These are phyloP conservation scores for Platalea minor DNA, from an alignment of 2,797 vertebrate species.

Conservation along the genomic window DNA sequence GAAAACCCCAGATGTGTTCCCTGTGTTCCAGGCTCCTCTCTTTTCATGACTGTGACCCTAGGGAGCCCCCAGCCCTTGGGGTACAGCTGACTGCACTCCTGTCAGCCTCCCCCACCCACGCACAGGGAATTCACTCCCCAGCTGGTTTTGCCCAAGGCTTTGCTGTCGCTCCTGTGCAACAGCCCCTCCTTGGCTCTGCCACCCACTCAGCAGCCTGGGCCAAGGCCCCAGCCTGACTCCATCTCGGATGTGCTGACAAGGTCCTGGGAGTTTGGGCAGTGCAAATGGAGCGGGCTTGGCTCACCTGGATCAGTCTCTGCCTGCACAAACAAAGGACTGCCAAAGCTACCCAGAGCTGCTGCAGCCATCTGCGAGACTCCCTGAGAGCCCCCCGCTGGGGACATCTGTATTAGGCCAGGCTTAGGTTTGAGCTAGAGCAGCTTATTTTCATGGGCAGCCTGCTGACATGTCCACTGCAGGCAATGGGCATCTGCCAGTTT, in stretches of 20 bases:
- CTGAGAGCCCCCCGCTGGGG: accelerated
- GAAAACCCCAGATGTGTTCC: neutral
- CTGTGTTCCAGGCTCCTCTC: neutral
- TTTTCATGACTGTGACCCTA: neutral
- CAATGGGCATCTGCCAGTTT: neutral
- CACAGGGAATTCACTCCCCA: neutral
- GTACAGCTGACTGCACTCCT: neutral
- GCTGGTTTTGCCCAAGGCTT: neutral
- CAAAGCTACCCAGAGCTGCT: neutral
- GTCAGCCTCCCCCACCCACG: neutral
- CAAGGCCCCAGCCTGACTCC: neutral
- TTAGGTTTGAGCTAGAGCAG: neutral
- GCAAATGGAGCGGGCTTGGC: neutral
- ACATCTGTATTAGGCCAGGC: neutral
- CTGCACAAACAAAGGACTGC: neutral
- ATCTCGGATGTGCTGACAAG: neutral
- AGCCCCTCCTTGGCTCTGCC: neutral
- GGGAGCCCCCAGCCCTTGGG: neutral
- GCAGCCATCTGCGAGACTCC: neutral
- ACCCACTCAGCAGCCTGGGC: neutral
- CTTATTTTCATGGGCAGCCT: neutral
- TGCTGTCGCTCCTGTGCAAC: neutral
- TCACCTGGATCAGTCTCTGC: neutral
- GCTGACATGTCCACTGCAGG: neutral
- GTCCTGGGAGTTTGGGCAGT: neutral